phyloP scores from a whole-genome alignment of 2,113 vertebrate species.

The Hypomesus transpacificus region DNA sequence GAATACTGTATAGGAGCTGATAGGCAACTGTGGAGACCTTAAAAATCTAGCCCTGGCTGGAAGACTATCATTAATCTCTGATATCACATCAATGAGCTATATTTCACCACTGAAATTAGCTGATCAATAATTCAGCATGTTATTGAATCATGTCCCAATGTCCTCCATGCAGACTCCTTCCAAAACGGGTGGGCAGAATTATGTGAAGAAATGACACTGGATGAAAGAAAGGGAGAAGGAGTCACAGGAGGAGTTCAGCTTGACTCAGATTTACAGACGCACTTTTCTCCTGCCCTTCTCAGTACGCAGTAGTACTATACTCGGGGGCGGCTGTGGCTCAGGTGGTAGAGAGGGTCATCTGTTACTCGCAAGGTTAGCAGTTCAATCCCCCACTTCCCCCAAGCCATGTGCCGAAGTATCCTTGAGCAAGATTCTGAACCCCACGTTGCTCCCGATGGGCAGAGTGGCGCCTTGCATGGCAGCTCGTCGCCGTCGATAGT shows the following conservation, averaged over 20 bases:
- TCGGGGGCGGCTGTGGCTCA: too few species aligned
- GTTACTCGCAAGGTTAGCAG: too few species aligned
- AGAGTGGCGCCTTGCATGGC: too few species aligned
- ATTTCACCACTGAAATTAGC: conserved; percentile 66
- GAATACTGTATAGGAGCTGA: too few species aligned
- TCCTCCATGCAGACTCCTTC: conserved; percentile 56
- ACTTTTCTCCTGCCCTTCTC: neutral
- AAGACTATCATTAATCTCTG: conserved; percentile 62
- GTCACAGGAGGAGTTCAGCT: neutral
- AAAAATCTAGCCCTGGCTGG: conserved; percentile 43
- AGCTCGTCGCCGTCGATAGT: too few species aligned
- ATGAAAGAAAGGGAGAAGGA: neutral
- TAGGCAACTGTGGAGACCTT: conserved; percentile 26
- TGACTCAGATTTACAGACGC: neutral
- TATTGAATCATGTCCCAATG: conserved; percentile 62
- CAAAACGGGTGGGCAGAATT: conserved; percentile 42
- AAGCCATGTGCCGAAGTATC: too few species aligned
- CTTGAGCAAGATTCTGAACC: too few species aligned
- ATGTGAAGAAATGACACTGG: conserved; percentile 41
- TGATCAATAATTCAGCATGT: conserved; percentile 68
- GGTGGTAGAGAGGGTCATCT: too few species aligned
- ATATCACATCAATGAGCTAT: conserved; percentile 53
- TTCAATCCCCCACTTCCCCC: too few species aligned
- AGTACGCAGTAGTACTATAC: too few species aligned
- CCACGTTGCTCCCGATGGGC: too few species aligned